Percentiles rank a stretch among this genome's conserved stretches.
Conservation (phyloP, 2,888 invertebrate species). For the Chloroclystis v-ata region DNA sequence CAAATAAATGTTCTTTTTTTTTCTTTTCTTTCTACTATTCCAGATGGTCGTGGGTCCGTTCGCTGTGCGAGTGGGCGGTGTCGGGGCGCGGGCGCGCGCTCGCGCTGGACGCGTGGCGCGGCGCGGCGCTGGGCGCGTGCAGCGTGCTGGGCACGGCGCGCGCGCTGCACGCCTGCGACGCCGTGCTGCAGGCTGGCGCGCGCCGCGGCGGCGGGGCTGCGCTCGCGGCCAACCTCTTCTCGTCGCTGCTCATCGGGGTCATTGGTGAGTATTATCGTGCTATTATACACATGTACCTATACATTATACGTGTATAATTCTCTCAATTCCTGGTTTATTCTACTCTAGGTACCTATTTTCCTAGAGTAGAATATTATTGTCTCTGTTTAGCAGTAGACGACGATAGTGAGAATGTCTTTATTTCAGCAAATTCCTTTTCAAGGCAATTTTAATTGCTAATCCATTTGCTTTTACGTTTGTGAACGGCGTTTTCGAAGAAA, state of each 20-base stretch:
- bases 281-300: not conserved
- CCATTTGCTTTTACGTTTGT: too few species aligned
- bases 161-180: conserved; percentile 70
- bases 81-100: conserved; percentile 65
- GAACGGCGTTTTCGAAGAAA: too few species aligned
- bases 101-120: conserved; percentile 64
- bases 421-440: too few species aligned
- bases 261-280: conserved; percentile 45
- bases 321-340: too few species aligned
- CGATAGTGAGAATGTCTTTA: too few species aligned
- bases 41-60: conserved; percentile 64
- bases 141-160: conserved; percentile 68
- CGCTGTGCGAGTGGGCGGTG: conserved; percentile 60
- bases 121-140: conserved; percentile 58
- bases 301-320: too few species aligned
- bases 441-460: too few species aligned
- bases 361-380: too few species aligned
- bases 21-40: too few species aligned
- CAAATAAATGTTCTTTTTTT: too few species aligned
- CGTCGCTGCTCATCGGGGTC: conserved; percentile 65
- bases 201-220: conserved; percentile 58
- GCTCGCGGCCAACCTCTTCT: conserved; percentile 66
- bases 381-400: too few species aligned
- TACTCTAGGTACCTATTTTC: too few species aligned
- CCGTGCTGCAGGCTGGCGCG: conserved; percentile 65